These are phyloP conservation scores for Leucoraja erinaceus DNA, from an alignment of 2,113 vertebrate genomes.

Conservation along the genomic window DNA sequence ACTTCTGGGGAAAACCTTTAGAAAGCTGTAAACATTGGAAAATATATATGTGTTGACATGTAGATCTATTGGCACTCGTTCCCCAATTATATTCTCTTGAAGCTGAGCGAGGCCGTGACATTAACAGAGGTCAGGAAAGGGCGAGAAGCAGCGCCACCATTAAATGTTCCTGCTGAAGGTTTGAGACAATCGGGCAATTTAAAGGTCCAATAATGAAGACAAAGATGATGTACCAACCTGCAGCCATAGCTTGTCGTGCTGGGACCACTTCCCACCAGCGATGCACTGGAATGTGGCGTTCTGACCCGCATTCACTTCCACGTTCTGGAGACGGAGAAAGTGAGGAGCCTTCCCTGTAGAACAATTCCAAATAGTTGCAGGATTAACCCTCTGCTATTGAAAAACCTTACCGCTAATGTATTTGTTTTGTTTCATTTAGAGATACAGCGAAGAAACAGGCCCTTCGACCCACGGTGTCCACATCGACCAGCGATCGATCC, in stretches of 20 bases:
- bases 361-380: slow-evolving; percentile 39
- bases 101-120: neutral
- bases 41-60: neutral
- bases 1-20: neutral
- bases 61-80: neutral
- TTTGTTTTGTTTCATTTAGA: too few species aligned
- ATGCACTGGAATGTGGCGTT: slow-evolving; percentile 93
- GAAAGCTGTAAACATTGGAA: neutral
- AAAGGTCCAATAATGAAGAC: neutral
- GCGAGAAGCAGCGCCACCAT: neutral
- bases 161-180: neutral
- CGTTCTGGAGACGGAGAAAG: slow-evolving; percentile 89
- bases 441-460: too few species aligned
- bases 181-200: neutral
- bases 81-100: neutral
- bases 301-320: slow-evolving; percentile 94
- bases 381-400: neutral
- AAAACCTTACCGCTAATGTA: neutral
- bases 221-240: slow-evolving; percentile 57
- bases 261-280: slow-evolving; percentile 92
- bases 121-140: neutral
- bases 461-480: too few species aligned
- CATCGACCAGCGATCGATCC: too few species aligned
- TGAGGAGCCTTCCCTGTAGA: slow-evolving; percentile 89
- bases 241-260: slow-evolving; percentile 91